Base-by-base conservation (phyloP, 2,113 vertebrate genomes). In the Paraplagusia blochii region DNA sequence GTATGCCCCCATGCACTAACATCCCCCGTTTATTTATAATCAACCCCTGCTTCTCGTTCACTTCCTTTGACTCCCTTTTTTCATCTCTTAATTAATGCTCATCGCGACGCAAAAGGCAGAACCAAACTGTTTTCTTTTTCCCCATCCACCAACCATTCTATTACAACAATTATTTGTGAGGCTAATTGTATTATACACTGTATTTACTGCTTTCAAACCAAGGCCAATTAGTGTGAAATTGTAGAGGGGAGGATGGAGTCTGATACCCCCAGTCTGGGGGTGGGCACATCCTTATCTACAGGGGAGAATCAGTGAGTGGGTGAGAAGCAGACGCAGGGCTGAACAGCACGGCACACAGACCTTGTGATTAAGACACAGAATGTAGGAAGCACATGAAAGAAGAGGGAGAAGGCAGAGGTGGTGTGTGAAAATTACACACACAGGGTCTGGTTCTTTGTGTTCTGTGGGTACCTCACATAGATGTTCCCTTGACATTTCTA, bases 301-400 rank as follows among this genome's bases (percentile, higher is more conserved):
- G 18, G 45, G 45, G 64, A 72, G 71, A 68, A 47, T 61, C 40
- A 48, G 63, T 57, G 76, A 76, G 81, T 82, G 81, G 79, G 83
- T 67, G 79, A 67, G 56, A 57, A 16, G 49, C 60, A 72, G 74
- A 84, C 70, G 69, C 54, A 70, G 60, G 66, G 56, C 63, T 66
- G 19, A 4, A 12, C 38, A 79, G 57, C 8, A 1, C 40, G 36
- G 58, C 35, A 60, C 48, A 36, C 34, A 63, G 65, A 77, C 72
- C 69, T 65, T 64, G 64, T 80, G 71, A 81, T 80, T 76, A 73
- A 76, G 69, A 55, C 50, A 51, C 22, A 19, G 46, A 9, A 67
- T 16, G 75, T 79, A 67, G 75, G 81, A 77, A 72, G 74, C 5
- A 65, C 49, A 66, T 74, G 53, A 72, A 66, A 62, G 59, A 43